phyloP scores from a whole-genome alignment of 2,797 vertebrate species.

The Salmo trutta region DNA sequence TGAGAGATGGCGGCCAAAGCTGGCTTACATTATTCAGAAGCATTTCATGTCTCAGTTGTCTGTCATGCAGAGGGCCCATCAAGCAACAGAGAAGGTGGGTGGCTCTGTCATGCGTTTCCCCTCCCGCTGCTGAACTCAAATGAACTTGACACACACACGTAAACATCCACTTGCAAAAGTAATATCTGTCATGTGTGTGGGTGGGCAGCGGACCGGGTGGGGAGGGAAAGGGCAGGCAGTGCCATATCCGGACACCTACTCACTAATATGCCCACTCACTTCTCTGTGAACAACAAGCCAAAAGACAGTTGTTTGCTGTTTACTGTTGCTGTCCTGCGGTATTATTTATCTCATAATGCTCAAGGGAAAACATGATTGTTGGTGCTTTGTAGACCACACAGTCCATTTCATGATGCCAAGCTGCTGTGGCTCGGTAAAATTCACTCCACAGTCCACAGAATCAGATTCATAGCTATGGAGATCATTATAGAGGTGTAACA shows the following conservation, averaged over 20 bases:
- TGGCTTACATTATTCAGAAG: slow-evolving; percentile 70
- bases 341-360: slow-evolving; percentile 10
- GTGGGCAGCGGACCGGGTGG: slow-evolving; percentile 45
- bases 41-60: slow-evolving; percentile 70
- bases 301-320: slow-evolving; percentile 40
- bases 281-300: slow-evolving; percentile 35
- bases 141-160: slow-evolving; percentile 57
- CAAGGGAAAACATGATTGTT: background rate
- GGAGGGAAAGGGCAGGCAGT: slow-evolving; percentile 15
- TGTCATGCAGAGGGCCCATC: slow-evolving; percentile 69
- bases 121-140: slow-evolving; percentile 58
- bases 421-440: no score
- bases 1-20: background rate
- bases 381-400: background rate
- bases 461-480: background rate
- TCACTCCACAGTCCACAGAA: background rate
- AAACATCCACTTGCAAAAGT: slow-evolving; percentile 46
- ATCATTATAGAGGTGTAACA: background rate
- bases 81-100: slow-evolving; percentile 68
- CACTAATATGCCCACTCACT: slow-evolving; percentile 34
- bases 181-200: slow-evolving; percentile 55
- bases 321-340: slow-evolving; percentile 11
- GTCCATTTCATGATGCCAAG: background rate
- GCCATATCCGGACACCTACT: slow-evolving; percentile 44
- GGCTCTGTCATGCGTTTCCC: slow-evolving; percentile 55